Evolutionary conservation across 2,888 invertebrate genomes (phyloP), one percentile per base, ranked within the genome.

Genomic region (Ctenicera cuprea): DNA sequence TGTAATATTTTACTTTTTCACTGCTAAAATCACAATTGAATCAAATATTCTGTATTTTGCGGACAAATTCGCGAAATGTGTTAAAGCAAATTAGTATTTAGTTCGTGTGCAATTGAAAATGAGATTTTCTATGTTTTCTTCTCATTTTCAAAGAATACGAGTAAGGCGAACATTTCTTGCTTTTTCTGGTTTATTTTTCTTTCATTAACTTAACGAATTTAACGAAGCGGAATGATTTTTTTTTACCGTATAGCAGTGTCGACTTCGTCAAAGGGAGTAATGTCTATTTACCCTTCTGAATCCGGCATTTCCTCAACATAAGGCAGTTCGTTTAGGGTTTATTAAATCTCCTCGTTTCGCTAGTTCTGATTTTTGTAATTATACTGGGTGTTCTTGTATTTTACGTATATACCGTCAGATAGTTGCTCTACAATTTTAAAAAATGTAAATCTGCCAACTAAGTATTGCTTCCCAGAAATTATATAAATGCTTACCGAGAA

Each of bases 201-300:
- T 70, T 74, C 65, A 69, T 74, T 69, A 74, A 70, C 65, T 73
- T 73, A 68, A 74, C 65, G 68, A 70, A 74, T 70, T 70, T 70
- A 70, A 70, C 70, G 52, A 72, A 70, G 61, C 70, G 65, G 57
- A 74, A 70, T 70, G 59, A 70, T 74, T 74, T 74, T 70, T 74
- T 64, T 70, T 62, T 67, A 74, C 59, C 52, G 57, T 69, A 65
- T 48, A 59, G 45, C 64, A 64, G 45, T 54, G 63, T 73, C 69
- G 57, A 57, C 73, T 63, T 62, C 61, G 63, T 61, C 70, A 74
- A 74, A 74, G 70, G 52, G 52, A 74, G 41, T 70, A 74, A 70
- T 70, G 65, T 74, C 68, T 74, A 69, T 74, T 74, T 74, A 74
- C 69, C 69, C 69, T 74, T 74, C 69, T 74, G 63, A 69, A 74